These are phyloP conservation scores for Saccopteryx bilineata DNA, from an alignment of 2,113 vertebrate species.

Conservation along the genomic window DNA sequence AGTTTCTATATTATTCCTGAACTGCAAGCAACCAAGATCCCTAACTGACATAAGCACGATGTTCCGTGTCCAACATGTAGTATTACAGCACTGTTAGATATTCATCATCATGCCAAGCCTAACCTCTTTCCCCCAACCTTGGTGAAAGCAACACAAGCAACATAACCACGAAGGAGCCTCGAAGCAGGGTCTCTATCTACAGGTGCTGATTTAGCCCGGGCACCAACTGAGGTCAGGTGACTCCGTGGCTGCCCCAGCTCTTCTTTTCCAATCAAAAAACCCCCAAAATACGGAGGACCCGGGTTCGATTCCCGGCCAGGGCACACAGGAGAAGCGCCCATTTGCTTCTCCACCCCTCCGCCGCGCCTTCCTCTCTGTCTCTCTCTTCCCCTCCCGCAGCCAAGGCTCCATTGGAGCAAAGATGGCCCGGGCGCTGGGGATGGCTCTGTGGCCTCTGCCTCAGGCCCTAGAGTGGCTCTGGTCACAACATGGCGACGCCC, in stretches of 20 bases:
- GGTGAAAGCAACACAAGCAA: background rate
- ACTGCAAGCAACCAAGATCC: background rate
- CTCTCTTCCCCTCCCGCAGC: too few relatives aligned
- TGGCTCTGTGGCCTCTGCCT: too few relatives aligned
- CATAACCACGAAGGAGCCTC: background rate
- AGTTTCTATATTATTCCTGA: background rate
- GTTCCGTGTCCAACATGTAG: background rate
- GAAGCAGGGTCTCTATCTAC: background rate
- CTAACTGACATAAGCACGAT: background rate
- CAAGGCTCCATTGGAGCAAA: too few relatives aligned
- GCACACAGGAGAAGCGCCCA: too few relatives aligned
- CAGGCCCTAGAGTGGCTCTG: too few relatives aligned
- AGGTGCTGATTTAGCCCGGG: background rate
- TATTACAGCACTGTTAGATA: background rate
- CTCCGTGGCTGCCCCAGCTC: background rate
- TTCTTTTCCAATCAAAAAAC: background rate
- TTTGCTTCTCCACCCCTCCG: too few relatives aligned
- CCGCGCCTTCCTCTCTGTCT: too few relatives aligned
- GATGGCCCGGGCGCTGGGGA: too few relatives aligned
- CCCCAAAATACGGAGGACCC: background rate
- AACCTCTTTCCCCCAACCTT: background rate
- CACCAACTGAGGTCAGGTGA: background rate
- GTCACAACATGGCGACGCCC: too few relatives aligned
- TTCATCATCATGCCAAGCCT: background rate
- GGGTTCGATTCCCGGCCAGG: too few relatives aligned